A percentile compares a stretch with the other conserved stretches of the same genome.
These are phyloP conservation scores for Drosophila gunungcola DNA, from an alignment of 1,140 invertebrate genomes.

Conservation along the genomic window DNA sequence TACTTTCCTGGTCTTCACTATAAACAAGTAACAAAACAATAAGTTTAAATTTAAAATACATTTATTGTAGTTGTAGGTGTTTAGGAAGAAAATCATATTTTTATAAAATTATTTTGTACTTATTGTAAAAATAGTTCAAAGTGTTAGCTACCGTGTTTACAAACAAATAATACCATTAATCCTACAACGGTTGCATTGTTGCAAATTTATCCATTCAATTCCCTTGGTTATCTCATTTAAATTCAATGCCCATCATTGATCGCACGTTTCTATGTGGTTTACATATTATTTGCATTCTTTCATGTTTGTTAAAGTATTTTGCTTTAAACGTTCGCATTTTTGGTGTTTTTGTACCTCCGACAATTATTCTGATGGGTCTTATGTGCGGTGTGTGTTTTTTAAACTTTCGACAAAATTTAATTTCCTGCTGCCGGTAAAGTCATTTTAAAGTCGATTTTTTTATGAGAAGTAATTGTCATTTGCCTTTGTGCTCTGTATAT, in stretches of 20 bases:
- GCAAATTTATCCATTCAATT: slow-evolving; percentile 10
- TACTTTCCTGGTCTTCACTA: slow-evolving; percentile 1
- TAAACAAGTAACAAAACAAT: background rate
- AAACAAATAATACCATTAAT: background rate
- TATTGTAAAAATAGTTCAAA: too few species aligned
- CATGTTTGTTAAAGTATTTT: slow-evolving; percentile 46
- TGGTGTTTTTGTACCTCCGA: slow-evolving; percentile 52
- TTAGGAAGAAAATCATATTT: too few species aligned
- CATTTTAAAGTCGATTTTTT: slow-evolving; percentile 53
- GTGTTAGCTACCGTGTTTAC: background rate
- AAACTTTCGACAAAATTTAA: slow-evolving; percentile 51
- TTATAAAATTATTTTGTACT: too few species aligned
- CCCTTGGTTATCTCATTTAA: slow-evolving; percentile 38
- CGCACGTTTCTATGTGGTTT: slow-evolving; percentile 69
- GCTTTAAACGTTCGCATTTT: slow-evolving; percentile 10
- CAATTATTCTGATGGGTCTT: slow-evolving; percentile 64
- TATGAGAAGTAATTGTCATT: slow-evolving; percentile 52
- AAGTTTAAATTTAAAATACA: background rate
- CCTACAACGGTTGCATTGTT: slow-evolving; percentile 3
- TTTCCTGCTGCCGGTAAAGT: slow-evolving; percentile 48
- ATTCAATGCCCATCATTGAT: slow-evolving; percentile 69
- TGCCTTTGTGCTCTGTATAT: slow-evolving; percentile 14
- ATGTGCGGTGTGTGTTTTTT: slow-evolving; percentile 39
- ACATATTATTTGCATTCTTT: slow-evolving; percentile 62
- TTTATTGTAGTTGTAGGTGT: background rate